These are phyloP conservation scores for Zoroaster sp. DNA, from an alignment of 53 echinoderm and acorn worm species.

Conservation along the genomic window DNA sequence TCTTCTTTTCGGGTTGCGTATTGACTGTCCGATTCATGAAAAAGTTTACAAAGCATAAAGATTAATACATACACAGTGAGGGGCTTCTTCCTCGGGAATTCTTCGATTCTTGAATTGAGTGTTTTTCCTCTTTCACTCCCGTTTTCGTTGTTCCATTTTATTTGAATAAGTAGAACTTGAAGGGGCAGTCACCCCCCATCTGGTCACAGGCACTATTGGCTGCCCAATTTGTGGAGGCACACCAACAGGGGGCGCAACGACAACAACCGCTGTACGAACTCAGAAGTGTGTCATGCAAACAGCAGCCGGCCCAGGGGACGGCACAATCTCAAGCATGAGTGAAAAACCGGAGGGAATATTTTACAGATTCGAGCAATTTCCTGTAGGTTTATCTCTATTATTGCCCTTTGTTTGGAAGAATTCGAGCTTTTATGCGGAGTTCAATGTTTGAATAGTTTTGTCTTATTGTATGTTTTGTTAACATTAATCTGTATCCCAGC, in stretches of 20 bases:
- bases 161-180: not conserved
- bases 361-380: not conserved
- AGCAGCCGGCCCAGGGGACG: not conserved
- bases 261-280: not conserved
- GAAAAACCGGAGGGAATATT: not conserved
- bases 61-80: constrained; percentile 1
- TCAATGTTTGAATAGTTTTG: not conserved
- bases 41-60: not conserved
- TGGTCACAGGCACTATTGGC: not conserved
- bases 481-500: too few relatives aligned
- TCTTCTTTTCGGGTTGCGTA: not conserved
- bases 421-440: not conserved
- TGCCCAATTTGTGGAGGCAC: not conserved
- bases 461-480: too few relatives aligned
- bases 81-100: not conserved
- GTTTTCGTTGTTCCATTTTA: not conserved
- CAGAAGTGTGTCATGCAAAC: constrained; percentile 40
- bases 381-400: not conserved
- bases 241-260: not conserved
- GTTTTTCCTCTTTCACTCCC: not conserved
- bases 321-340: not conserved
- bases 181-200: constrained; percentile 25
- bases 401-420: not conserved
- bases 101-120: not conserved
- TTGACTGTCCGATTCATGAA: not conserved